Evolutionary conservation across 2,113 vertebrate species (phyloP), one percentile per base, ranked within the genome.

Genomic region (Mormoops blainvillei): DNA sequence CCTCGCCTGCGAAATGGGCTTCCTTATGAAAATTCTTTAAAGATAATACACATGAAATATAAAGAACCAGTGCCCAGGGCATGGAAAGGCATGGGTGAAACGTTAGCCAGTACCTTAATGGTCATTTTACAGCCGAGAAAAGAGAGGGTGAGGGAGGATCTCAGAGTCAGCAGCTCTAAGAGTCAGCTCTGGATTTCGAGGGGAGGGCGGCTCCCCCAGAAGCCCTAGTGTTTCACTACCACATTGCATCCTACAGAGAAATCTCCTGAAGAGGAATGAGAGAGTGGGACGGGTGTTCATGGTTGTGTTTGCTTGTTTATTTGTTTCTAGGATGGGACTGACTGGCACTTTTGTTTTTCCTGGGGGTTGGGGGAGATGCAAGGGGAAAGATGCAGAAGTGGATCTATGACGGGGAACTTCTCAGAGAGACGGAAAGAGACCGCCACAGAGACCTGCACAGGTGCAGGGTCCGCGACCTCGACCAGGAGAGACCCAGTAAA

Each of bases 201-300:
- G 58, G 28, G 8, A 8, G 31, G 26, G 10, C n/a, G n/a, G n/a
- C n/a, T 78, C 19, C 87, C 38, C 63, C 43, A 52, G 38, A 71
- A 67, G 19, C 7, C 24, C 4, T 8, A 22, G 11, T 3, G 16
- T 85, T 19, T 50, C 19, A 3, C 24, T 6, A 12, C 18, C 18
- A 20, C 3, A 4, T 19, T 7, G n/a, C 26, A 2, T 11, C 58
- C 45, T 33, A 1, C 63, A 26, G 26, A 5, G 54, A 74, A 71
- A n/a, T 28, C 18, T 45, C 5, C 2, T 1, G 12, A 56, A 6
- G 28, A 1, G 41, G 3, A 12, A 1, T 11, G 15, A 16, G 4
- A 31, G 3, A 28, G 28, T 3, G 22, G 2, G 5, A 6, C 12
- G 14, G 31, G 20, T 45, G 63, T 16, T 36, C 33, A 41, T 14